phyloP scores from a whole-genome alignment of 2,888 invertebrate species.

The Latrodectus hesperus region DNA sequence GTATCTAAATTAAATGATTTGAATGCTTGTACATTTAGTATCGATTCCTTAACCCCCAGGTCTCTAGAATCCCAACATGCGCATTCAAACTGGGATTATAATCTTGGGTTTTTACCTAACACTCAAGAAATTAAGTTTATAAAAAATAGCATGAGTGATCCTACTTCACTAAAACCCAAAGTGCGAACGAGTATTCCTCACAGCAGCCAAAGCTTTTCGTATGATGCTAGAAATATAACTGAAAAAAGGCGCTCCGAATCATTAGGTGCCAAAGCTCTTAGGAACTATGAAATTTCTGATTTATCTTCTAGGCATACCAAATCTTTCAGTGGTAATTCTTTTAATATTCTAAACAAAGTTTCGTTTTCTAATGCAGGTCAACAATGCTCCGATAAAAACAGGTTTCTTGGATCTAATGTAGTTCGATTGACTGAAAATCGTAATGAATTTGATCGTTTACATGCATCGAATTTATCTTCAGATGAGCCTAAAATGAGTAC shows the following conservation, averaged over 20 bases:
- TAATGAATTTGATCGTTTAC: background rate
- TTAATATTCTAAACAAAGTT: background rate
- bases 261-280: conserved; percentile 7
- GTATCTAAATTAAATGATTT: conserved; percentile 73
- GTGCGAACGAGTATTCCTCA: conserved; percentile 16
- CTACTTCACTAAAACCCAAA: conserved; percentile 31
- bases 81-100: conserved; percentile 33
- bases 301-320: background rate
- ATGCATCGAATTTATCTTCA: background rate
- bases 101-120: background rate
- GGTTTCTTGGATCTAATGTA: conserved; percentile 8
- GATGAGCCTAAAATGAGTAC: conserved; percentile 11
- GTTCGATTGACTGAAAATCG: conserved; percentile 4
- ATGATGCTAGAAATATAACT: conserved; percentile 19
- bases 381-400: conserved; percentile 20
- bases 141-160: conserved; percentile 54
- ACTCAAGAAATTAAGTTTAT: conserved; percentile 22
- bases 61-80: background rate
- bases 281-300: conserved; percentile 16
- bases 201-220: conserved; percentile 36
- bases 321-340: background rate
- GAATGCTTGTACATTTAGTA: conserved; percentile 17
- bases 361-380: background rate
- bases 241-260: conserved; percentile 22
- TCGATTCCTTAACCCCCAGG: background rate